Conservation (phyloP, 2,797 vertebrate genomes). For the Neopelma chrysocephalum region DNA sequence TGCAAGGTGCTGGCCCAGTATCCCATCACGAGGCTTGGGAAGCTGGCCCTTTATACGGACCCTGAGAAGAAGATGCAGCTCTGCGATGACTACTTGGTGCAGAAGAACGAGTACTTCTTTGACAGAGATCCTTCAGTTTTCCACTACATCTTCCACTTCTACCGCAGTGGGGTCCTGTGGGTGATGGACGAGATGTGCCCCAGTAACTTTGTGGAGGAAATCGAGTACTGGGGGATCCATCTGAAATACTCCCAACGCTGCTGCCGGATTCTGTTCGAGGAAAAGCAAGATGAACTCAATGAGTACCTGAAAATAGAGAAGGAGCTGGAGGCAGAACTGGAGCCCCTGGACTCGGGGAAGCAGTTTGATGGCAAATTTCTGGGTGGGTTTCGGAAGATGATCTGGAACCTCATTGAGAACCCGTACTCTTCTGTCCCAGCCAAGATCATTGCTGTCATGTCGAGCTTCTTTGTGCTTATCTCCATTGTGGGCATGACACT, state of each 20-base stretch:
- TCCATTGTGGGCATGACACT: constrained; percentile 91
- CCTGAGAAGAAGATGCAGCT: constrained; percentile 81
- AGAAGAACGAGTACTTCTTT: constrained; percentile 88
- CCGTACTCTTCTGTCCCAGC: constrained; percentile 87
- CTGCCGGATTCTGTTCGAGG: constrained; percentile 88
- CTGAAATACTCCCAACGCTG: constrained; percentile 85
- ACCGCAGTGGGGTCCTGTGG: constrained; percentile 87
- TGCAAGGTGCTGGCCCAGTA: constrained; percentile 76
- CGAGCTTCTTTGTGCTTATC: constrained; percentile 88
- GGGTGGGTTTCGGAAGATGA: constrained; percentile 74
- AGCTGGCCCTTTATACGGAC: constrained; percentile 81
- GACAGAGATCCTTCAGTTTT: constrained; percentile 89
- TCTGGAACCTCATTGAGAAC: constrained; percentile 92
- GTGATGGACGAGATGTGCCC: constrained; percentile 89
- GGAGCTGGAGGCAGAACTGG: constrained; percentile 87
- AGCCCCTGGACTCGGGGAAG: constrained; percentile 75
- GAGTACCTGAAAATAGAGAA: constrained; percentile 88
- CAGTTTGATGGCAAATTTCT: constrained; percentile 83
- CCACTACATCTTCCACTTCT: constrained; percentile 90
- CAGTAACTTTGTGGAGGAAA: constrained; percentile 87
- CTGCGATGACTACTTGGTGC: constrained; percentile 89
- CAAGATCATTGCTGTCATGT: constrained; percentile 88
- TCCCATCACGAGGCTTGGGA: constrained; percentile 84
- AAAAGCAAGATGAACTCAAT: constrained; percentile 86
- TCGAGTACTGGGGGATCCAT: constrained; percentile 88